Conservation (phyloP, 2,888 invertebrate species). For the Nymphalis polychloros region DNA sequence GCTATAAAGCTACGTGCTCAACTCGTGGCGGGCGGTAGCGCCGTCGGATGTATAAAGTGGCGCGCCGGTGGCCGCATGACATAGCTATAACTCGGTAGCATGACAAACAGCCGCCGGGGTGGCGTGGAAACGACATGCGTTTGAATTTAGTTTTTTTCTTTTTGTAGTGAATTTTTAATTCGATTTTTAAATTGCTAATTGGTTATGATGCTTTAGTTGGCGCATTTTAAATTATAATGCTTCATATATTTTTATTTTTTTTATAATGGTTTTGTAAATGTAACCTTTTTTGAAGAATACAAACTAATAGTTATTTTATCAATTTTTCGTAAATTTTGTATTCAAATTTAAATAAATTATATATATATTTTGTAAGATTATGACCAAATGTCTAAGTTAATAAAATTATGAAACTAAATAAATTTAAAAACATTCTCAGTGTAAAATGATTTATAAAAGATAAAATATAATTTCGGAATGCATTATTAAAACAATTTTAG, state of each 20-base stretch:
- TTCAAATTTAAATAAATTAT: too few species aligned
- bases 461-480: constrained; percentile 33
- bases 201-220: too few species aligned
- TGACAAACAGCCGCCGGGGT: constrained; percentile 71
- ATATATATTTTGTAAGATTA: too few species aligned
- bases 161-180: constrained; percentile 35
- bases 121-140: constrained; percentile 56
- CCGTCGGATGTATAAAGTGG: constrained; percentile 80
- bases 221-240: too few species aligned
- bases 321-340: too few species aligned
- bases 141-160: constrained; percentile 36
- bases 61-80: constrained; percentile 81
- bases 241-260: too few species aligned
- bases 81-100: constrained; percentile 80
- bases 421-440: neutral
- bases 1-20: constrained; percentile 39
- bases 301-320: too few species aligned
- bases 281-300: too few species aligned
- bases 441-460: constrained; percentile 23
- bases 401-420: neutral
- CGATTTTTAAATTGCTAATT: constrained; percentile 15
- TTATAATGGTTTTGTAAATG: too few species aligned
- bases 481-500: too few species aligned
- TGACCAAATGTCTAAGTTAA: too few species aligned
- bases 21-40: constrained; percentile 69